phyloP scores from a whole-genome alignment of 2,797 vertebrate genomes.

The Pangasius krempfi region DNA sequence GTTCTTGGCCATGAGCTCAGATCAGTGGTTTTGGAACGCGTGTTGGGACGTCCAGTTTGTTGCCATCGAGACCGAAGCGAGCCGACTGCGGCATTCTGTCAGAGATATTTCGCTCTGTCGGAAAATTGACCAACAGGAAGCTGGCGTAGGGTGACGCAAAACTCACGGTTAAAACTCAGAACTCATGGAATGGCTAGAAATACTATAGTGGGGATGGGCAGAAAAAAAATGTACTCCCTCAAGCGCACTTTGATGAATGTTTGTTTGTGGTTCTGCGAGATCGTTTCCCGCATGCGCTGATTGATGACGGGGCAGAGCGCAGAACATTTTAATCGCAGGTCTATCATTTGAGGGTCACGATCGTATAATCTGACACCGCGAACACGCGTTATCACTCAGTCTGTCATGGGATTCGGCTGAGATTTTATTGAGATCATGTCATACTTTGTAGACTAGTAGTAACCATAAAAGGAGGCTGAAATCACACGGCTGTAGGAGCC shows the following conservation, averaged over 20 bases:
- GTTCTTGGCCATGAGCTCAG: not conserved
- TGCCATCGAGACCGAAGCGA: not conserved
- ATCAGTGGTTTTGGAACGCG: not conserved
- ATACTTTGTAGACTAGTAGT: not conserved
- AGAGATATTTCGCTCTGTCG: not conserved
- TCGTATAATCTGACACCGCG: not conserved
- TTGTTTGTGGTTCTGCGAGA: not conserved
- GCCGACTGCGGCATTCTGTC: not conserved
- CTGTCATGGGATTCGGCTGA: not conserved
- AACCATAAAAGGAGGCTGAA: not conserved
- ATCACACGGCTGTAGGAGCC: not conserved
- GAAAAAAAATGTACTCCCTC: not conserved
- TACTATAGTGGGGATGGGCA: no score
- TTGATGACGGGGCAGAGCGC: not conserved
- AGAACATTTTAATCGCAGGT: not conserved
- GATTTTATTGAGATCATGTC: not conserved
- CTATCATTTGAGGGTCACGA: not conserved
- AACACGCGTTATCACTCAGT: not conserved
- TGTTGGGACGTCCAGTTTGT: not conserved
- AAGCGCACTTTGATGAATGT: not conserved
- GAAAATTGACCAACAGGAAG: not conserved
- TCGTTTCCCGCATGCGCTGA: not conserved
- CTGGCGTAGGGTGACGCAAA: not conserved
- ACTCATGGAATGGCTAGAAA: not conserved
- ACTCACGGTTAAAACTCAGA: not conserved